A percentile compares a stretch with the other conserved stretches of the same genome.
Evolutionary conservation across 2,888 invertebrate genomes (phyloP).

Genomic region (Microdon myrmicae): DNA sequence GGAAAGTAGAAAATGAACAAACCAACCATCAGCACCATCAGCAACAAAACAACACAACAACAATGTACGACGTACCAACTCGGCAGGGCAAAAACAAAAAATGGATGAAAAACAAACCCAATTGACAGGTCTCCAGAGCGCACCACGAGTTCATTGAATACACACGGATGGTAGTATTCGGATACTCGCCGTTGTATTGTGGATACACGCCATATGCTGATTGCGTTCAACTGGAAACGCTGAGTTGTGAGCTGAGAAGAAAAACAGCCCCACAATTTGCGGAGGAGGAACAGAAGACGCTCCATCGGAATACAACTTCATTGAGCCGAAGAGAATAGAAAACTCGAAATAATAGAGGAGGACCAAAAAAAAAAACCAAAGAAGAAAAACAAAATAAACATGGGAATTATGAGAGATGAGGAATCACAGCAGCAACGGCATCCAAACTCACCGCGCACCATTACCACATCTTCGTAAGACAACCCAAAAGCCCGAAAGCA

Average conservation of each 20-base stretch:
- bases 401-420: conserved; percentile 8
- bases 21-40: too few species aligned
- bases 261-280: neutral
- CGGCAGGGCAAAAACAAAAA: too few species aligned
- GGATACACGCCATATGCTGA: conserved; percentile 15
- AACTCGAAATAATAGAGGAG: conserved; percentile 20
- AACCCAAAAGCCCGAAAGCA: too few species aligned
- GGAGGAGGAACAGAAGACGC: neutral
- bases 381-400: conserved; percentile 18
- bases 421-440: conserved; percentile 7
- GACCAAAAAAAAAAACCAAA: conserved; percentile 15
- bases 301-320: conserved; percentile 28
- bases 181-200: neutral
- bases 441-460: too few species aligned
- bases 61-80: too few species aligned
- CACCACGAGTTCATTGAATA: neutral
- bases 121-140: conserved; percentile 32
- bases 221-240: conserved; percentile 18
- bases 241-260: conserved; percentile 7
- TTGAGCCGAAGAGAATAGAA: conserved; percentile 32
- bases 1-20: too few species aligned
- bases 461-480: too few species aligned
- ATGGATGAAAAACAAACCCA: too few species aligned
- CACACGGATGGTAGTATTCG: neutral
- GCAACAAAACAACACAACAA: too few species aligned